phyloP scores from a whole-genome alignment of 2,797 vertebrate genomes.

The Danionella dracula region DNA sequence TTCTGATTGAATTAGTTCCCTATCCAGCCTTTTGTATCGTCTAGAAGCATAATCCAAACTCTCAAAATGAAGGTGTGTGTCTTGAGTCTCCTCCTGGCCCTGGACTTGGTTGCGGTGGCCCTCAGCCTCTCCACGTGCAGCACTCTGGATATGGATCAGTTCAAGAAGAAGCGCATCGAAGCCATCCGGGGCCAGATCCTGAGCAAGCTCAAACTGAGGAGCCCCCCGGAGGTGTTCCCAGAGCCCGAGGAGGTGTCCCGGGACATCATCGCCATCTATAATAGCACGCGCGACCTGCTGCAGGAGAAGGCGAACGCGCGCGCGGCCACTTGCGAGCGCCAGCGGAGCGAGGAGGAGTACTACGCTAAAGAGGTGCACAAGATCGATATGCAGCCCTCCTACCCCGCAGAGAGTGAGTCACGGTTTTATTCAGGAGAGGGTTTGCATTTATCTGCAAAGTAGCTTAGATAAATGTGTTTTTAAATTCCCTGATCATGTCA shows the following conservation, averaged over 20 bases:
- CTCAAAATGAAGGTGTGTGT: slow-evolving; percentile 85
- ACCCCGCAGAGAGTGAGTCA: slow-evolving; percentile 85
- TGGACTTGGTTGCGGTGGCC: slow-evolving; percentile 83
- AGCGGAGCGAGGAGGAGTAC: slow-evolving; percentile 94
- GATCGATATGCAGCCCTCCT: slow-evolving; percentile 84
- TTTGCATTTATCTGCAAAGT: too few species aligned
- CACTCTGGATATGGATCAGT: slow-evolving; percentile 93
- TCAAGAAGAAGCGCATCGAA: slow-evolving; percentile 91
- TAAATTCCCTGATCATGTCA: too few species aligned
- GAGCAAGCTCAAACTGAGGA: slow-evolving; percentile 91
- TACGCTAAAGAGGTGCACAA: slow-evolving; percentile 98
- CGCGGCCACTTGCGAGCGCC: slow-evolving; percentile 87
- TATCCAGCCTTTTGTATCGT: too few species aligned
- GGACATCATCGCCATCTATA: slow-evolving; percentile 95
- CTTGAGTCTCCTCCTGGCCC: slow-evolving; percentile 76
- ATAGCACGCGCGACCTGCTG: slow-evolving; percentile 93
- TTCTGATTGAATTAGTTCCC: too few species aligned
- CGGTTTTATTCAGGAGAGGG: neutral
- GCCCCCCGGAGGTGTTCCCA: slow-evolving; percentile 84
- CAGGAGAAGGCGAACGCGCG: slow-evolving; percentile 92
- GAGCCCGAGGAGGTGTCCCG: slow-evolving; percentile 89
- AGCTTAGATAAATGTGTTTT: neutral
- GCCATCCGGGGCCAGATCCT: slow-evolving; percentile 94
- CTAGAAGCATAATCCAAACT: neutral
- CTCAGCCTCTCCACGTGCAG: slow-evolving; percentile 92